phyloP scores from a whole-genome alignment of 2,888 invertebrate genomes.

The Apamea sordens region DNA sequence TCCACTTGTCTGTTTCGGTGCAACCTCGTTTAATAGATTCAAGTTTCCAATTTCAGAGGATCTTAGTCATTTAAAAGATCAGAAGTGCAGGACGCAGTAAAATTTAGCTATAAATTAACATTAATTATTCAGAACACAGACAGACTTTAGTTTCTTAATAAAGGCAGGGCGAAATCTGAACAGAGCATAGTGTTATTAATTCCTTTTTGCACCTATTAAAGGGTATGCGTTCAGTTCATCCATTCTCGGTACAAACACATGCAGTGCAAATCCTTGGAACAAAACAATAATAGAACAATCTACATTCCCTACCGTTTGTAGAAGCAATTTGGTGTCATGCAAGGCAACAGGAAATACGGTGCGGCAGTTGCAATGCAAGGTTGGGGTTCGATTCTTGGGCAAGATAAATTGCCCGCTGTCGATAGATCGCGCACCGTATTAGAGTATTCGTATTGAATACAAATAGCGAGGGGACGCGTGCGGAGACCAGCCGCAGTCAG shows the following conservation, averaged over 20 bases:
- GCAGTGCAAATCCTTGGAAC: constrained; percentile 69
- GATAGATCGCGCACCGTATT: constrained; percentile 86
- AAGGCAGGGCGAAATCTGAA: constrained; percentile 11
- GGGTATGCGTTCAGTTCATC: constrained; percentile 44
- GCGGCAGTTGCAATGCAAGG: constrained; percentile 80
- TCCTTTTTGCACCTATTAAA: constrained; percentile 44
- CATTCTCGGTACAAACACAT: constrained; percentile 61
- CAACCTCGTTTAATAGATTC: constrained; percentile 49
- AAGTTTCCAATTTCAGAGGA: constrained; percentile 66
- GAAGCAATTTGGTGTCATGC: constrained; percentile 86
- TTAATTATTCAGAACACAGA: constrained; percentile 27
- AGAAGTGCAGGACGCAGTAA: constrained; percentile 34
- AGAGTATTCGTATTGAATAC: constrained; percentile 86
- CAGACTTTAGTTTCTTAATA: constrained; percentile 17
- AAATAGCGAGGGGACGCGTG: constrained; percentile 78
- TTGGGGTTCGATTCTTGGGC: constrained; percentile 81
- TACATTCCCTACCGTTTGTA: constrained; percentile 85
- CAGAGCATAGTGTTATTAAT: constrained; percentile 13
- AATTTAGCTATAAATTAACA: constrained; percentile 17
- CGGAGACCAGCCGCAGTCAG: constrained; percentile 22
- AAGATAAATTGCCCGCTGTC: constrained; percentile 86
- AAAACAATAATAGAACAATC: constrained; percentile 86
- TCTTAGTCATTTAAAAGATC: constrained; percentile 49
- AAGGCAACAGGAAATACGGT: constrained; percentile 84
- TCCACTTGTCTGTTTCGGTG: constrained; percentile 49